A percentile compares a stretch with the other conserved stretches of the same genome.
Evolutionary conservation across 2,888 invertebrate genomes (phyloP).

Genomic region (Hirtodrosophila duncani): DNA sequence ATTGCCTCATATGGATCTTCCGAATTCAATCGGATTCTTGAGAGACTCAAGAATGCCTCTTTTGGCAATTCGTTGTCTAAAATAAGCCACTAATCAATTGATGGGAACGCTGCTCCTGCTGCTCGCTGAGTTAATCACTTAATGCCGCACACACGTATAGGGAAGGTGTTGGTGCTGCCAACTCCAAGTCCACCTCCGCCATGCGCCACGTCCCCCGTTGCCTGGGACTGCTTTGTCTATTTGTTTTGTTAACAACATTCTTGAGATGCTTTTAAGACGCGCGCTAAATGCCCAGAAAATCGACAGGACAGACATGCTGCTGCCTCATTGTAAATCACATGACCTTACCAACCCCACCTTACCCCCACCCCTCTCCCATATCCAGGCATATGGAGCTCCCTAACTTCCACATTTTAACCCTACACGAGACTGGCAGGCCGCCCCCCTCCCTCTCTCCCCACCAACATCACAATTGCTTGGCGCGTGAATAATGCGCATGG

Average conservation of each 20-base stretch:
- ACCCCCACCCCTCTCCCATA: not conserved
- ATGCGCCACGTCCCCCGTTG: not conserved
- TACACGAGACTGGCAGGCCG: not conserved
- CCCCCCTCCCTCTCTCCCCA: not conserved
- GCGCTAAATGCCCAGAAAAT: slow-evolving; percentile 49
- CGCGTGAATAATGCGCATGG: slow-evolving; percentile 63
- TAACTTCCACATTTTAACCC: slow-evolving; percentile 2
- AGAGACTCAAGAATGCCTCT: too few relatives aligned
- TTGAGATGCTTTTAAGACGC: slow-evolving; percentile 66
- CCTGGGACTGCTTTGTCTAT: slow-evolving; percentile 44
- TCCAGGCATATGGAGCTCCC: not conserved
- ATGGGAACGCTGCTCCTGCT: slow-evolving; percentile 22
- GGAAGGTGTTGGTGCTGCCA: not conserved
- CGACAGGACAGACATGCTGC: slow-evolving; percentile 18
- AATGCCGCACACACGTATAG: slow-evolving; percentile 40
- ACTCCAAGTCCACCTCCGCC: not conserved
- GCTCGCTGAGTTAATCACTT: slow-evolving; percentile 45
- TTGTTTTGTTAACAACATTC: slow-evolving; percentile 69
- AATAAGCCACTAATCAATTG: slow-evolving; percentile 60
- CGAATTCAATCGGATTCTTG: too few relatives aligned
- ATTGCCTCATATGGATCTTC: too few relatives aligned
- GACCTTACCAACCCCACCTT: slow-evolving; percentile 32
- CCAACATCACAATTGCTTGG: slow-evolving; percentile 31
- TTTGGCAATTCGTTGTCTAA: too few relatives aligned
- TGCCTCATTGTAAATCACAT: slow-evolving; percentile 55